These are phyloP conservation scores for Mus spicilegus DNA, from an alignment of 2,113 vertebrate species.

Conservation along the genomic window DNA sequence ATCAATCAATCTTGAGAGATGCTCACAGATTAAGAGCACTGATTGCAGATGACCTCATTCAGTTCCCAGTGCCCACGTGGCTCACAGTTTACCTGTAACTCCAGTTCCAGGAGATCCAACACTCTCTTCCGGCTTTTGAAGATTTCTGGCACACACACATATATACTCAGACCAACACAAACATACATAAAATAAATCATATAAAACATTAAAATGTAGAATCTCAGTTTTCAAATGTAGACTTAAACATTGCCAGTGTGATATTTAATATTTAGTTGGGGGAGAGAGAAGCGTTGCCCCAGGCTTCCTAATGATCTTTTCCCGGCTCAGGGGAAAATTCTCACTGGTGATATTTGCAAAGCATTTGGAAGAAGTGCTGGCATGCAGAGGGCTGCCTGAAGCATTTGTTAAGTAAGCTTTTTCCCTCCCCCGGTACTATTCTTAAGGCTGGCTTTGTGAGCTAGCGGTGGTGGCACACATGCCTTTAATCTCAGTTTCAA, in stretches of 20 bases:
- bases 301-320: conserved; percentile 15
- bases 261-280: not conserved
- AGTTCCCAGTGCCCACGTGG: not conserved
- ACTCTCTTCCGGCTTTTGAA: not conserved
- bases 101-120: not conserved
- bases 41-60: not conserved
- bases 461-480: not conserved
- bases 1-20: not conserved
- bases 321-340: not conserved
- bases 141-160: not conserved
- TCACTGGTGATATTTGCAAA: not conserved
- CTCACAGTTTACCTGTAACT: not conserved
- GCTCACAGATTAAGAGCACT: not conserved
- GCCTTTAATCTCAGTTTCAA: not conserved
- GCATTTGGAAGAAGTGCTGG: not conserved
- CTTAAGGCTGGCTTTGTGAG: not conserved
- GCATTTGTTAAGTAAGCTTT: not conserved
- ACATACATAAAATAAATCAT: not conserved
- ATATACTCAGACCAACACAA: not conserved
- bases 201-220: not conserved
- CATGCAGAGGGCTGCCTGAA: not conserved
- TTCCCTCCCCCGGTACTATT: not conserved
- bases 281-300: not conserved
- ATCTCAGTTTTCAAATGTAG: conserved; percentile 11
- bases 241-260: conserved; percentile 27